phyloP scores from a whole-genome alignment of 1,140 invertebrate species.

The Gyrodactylus bullatarudis region DNA sequence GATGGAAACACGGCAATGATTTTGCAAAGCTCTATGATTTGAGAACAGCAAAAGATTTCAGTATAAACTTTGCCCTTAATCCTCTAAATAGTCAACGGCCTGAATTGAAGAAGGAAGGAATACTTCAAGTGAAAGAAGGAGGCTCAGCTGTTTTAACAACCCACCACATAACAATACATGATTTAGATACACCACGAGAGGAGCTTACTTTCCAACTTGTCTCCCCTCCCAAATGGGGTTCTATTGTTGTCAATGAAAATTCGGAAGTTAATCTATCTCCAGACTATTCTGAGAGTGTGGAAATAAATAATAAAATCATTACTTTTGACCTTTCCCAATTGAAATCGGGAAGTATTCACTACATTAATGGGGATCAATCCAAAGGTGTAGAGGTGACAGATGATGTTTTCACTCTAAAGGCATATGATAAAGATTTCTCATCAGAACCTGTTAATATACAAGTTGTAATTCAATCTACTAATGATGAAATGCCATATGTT shows the following conservation, averaged over 20 bases:
- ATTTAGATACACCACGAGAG: not conserved
- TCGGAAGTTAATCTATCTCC: too few relatives aligned
- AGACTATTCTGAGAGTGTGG: not conserved
- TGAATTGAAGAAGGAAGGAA: not conserved
- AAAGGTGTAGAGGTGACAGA: not conserved
- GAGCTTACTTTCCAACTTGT: not conserved
- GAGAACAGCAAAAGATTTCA: not conserved
- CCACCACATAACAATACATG: not conserved
- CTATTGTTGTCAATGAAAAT: not conserved
- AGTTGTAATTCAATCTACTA: not conserved
- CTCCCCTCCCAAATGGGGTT: not conserved
- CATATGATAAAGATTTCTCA: not conserved
- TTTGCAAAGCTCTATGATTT: not conserved
- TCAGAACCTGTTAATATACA: not conserved
- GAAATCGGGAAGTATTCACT: not conserved
- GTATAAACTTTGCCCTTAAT: not conserved
- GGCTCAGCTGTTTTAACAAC: not conserved
- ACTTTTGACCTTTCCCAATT: not conserved
- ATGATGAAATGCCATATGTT: conserved; percentile 3
- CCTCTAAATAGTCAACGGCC: not conserved
- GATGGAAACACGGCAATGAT: not conserved
- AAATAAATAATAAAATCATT: not conserved
- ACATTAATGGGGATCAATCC: not conserved
- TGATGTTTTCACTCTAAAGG: not conserved
- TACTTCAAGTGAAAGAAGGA: not conserved